Evolutionary conservation across 2,797 vertebrate genomes (phyloP).

Genomic region (Betta splendens): DNA sequence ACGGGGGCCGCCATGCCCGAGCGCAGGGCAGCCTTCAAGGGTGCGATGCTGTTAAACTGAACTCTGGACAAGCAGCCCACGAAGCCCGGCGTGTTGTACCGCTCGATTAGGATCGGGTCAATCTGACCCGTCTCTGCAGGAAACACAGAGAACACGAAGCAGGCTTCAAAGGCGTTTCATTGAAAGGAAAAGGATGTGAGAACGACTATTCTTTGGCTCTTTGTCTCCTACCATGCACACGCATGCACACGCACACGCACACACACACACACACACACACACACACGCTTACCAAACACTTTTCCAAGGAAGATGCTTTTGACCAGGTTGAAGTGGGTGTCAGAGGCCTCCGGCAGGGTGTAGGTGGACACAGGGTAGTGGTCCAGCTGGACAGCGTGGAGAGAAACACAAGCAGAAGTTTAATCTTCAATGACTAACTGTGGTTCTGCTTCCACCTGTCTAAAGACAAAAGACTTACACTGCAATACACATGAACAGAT

Average conservation of each 20-base stretch:
- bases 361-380: slow-evolving; percentile 91
- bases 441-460: too few relatives aligned
- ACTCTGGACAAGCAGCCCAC: slow-evolving; percentile 94
- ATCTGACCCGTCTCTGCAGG: slow-evolving; percentile 91
- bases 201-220: too few relatives aligned
- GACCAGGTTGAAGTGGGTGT: slow-evolving; percentile 88
- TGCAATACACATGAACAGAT: too few relatives aligned
- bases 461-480: too few relatives aligned
- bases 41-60: slow-evolving; percentile 91
- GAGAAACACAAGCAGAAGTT: too few relatives aligned
- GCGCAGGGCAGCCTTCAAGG: slow-evolving; percentile 91
- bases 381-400: slow-evolving; percentile 83
- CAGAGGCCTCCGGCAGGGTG: slow-evolving; percentile 85
- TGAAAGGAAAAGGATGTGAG: too few relatives aligned
- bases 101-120: slow-evolving; percentile 90
- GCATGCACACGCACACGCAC: too few relatives aligned
- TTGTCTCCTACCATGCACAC: too few relatives aligned
- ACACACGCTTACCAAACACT: slow-evolving; percentile 88
- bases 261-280: neutral
- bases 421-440: too few relatives aligned
- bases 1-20: slow-evolving; percentile 83
- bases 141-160: too few relatives aligned
- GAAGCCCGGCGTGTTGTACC: slow-evolving; percentile 96
- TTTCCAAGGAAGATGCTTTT: slow-evolving; percentile 96
- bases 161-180: too few relatives aligned